These are phyloP conservation scores for Halictus rubicundus DNA, from an alignment of 1,140 invertebrate species.

Conservation along the genomic window DNA sequence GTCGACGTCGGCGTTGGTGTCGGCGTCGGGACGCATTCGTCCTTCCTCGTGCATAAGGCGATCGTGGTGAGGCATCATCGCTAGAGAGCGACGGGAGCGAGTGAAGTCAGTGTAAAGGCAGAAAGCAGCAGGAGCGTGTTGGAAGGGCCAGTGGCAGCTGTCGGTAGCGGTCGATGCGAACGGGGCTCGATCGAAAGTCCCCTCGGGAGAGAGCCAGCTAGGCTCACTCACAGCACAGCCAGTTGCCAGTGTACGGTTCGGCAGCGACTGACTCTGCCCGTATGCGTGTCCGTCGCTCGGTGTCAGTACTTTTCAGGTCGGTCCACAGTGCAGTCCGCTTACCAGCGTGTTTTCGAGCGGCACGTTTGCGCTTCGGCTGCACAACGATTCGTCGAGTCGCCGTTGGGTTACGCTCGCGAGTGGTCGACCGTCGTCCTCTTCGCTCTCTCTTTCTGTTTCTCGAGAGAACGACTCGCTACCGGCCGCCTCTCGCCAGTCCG, in stretches of 20 bases:
- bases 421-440: neutral
- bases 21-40: conserved; percentile 5
- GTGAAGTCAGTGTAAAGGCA: no score
- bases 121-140: conserved; percentile 42
- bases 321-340: conserved; percentile 40
- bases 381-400: conserved; percentile 49
- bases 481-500: no score
- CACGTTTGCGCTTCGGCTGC: conserved; percentile 13
- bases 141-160: conserved; percentile 52
- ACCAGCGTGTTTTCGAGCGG: conserved; percentile 19
- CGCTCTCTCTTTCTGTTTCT: no score
- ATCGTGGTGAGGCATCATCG: conserved; percentile 29
- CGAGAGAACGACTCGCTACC: no score
- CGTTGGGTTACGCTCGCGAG: conserved; percentile 48
- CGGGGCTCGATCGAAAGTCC: conserved; percentile 31
- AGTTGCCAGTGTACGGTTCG: conserved; percentile 18
- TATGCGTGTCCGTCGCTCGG: conserved; percentile 33
- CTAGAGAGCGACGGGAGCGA: no score
- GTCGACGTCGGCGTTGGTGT: neutral
- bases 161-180: conserved; percentile 30
- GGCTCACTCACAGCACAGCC: neutral
- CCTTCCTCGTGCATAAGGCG: conserved; percentile 38
- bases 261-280: conserved; percentile 51
- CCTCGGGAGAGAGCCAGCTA: conserved; percentile 4
- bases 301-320: conserved; percentile 42